phyloP scores from a whole-genome alignment of 1,140 invertebrate species.

The Chironomus tepperi region DNA sequence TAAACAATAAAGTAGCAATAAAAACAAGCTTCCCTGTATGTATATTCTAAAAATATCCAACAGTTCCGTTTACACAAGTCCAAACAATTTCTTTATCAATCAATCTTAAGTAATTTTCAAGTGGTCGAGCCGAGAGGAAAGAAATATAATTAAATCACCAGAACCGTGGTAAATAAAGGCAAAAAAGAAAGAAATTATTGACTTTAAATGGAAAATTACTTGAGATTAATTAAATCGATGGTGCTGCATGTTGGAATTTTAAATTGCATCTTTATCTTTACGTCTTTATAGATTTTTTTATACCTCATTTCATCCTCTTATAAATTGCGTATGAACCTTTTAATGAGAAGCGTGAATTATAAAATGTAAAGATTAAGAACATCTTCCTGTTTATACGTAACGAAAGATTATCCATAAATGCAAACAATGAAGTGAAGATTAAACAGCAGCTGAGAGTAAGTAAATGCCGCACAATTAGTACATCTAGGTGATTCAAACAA shows the following conservation, averaged over 20 bases:
- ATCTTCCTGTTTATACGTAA: too few species aligned
- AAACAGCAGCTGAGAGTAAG: not conserved
- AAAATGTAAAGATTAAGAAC: too few species aligned
- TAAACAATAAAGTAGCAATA: too few species aligned
- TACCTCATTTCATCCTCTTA: too few species aligned
- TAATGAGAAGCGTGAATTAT: too few species aligned
- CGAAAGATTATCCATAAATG: too few species aligned
- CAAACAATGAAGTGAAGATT: too few species aligned
- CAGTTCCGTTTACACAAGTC: not conserved
- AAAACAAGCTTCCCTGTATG: too few species aligned
- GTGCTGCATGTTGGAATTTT: not conserved
- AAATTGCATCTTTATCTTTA: too few species aligned
- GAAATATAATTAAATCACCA: not conserved
- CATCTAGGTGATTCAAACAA: not conserved
- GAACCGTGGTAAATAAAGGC: not conserved
- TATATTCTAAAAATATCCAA: not conserved
- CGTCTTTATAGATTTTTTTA: too few species aligned
- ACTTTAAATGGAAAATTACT: slow-evolving; percentile 20
- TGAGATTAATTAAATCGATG: slow-evolving; percentile 18
- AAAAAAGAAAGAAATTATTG: not conserved
- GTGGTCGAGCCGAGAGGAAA: not conserved
- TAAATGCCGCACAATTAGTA: not conserved
- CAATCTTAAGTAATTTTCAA: slow-evolving; percentile 1
- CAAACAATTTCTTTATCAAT: slow-evolving; percentile 5
- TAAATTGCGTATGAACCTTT: too few species aligned